Evolutionary conservation across 2,888 invertebrate genomes (phyloP).

Genomic region (Yponomeuta evonymella): DNA sequence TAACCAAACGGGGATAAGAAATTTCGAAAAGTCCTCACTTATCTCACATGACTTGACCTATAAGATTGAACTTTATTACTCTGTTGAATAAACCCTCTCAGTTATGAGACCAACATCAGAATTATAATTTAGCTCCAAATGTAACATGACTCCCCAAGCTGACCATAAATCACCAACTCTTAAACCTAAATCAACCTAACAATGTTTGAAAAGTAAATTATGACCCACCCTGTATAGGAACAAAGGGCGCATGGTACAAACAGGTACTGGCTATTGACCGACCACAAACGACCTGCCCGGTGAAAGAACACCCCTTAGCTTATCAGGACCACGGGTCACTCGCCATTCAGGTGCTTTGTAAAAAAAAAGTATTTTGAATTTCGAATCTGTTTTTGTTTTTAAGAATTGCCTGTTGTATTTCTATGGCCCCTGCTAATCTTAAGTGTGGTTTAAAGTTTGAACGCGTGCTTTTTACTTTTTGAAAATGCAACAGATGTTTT

Average conservation of each 20-base stretch:
- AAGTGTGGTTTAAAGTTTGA: too few species aligned
- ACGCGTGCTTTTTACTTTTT: too few species aligned
- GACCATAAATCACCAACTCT: background rate
- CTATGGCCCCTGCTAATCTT: background rate
- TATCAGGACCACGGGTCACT: constrained; percentile 36
- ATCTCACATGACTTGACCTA: too few species aligned
- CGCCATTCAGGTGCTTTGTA: constrained; percentile 16
- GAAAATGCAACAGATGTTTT: too few species aligned
- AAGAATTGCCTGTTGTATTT: constrained; percentile 23
- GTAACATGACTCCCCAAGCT: background rate
- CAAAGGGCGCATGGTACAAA: constrained; percentile 44
- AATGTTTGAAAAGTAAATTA: background rate
- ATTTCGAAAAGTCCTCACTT: too few species aligned
- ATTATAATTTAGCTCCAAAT: background rate
- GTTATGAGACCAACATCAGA: background rate
- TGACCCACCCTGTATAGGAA: constrained; percentile 8
- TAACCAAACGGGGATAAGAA: too few species aligned
- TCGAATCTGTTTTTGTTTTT: constrained; percentile 26
- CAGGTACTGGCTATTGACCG: constrained; percentile 65
- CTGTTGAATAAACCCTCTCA: background rate
- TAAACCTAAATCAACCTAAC: background rate
- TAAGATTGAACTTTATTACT: background rate
- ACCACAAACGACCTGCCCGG: constrained; percentile 23
- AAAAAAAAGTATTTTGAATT: constrained; percentile 33
- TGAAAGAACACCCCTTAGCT: constrained; percentile 20